Percentiles rank a stretch among this genome's conserved stretches.
Evolutionary conservation across 2,888 invertebrate genomes (phyloP).

Genomic region (Oconnorella tubifera): DNA sequence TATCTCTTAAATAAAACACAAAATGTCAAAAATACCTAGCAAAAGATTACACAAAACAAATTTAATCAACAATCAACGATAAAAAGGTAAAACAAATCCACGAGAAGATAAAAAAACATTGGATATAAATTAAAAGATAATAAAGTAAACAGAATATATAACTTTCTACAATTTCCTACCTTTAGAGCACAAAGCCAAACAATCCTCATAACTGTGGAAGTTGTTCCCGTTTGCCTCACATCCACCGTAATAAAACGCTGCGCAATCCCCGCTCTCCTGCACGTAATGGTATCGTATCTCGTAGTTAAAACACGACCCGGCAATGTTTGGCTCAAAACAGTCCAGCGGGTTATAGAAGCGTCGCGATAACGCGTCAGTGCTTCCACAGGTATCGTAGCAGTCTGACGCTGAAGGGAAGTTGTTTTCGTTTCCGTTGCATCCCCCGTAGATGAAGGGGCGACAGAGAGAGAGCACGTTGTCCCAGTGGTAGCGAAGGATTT

Average conservation of each 20-base stretch:
- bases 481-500: conserved; percentile 68
- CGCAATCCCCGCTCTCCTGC: conserved; percentile 12
- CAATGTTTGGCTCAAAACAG: conserved; percentile 11
- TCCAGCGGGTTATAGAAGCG: conserved; percentile 5
- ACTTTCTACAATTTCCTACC: too few species aligned
- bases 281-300: conserved; percentile 18
- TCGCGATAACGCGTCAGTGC: not conserved
- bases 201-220: conserved; percentile 64
- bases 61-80: too few species aligned
- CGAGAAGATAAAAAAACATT: too few species aligned
- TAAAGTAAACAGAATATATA: too few species aligned
- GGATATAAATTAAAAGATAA: too few species aligned
- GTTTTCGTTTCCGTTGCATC: conserved; percentile 88
- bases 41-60: too few species aligned
- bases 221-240: conserved; percentile 88
- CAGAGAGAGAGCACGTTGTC: conserved; percentile 65
- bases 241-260: conserved; percentile 76
- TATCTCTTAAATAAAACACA: too few species aligned
- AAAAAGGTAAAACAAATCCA: too few species aligned
- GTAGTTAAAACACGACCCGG: conserved; percentile 14
- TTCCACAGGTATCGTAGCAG: conserved; percentile 24
- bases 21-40: too few species aligned
- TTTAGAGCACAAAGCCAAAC: conserved; percentile 21
- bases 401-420: conserved; percentile 66
- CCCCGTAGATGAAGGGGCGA: conserved; percentile 73